A percentile compares a stretch with the other conserved stretches of the same genome.
phyloP scores from a whole-genome alignment of 2,888 invertebrate species.

The Drosophila merina region DNA sequence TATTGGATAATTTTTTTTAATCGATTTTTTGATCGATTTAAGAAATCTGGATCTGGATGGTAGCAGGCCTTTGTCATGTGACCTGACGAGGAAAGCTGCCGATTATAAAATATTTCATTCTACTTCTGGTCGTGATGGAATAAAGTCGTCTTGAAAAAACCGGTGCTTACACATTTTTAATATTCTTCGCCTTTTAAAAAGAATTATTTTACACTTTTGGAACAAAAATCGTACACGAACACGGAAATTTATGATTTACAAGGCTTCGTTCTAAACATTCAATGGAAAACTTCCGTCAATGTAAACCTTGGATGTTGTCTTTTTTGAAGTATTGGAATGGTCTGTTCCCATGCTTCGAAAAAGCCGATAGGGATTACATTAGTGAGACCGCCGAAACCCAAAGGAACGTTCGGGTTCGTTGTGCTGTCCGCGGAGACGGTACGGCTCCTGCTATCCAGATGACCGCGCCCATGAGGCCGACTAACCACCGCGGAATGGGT shows the following conservation, averaged over 20 bases:
- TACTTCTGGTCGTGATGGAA: too few relatives aligned
- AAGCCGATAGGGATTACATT: too few relatives aligned
- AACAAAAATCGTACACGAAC: slow-evolving; percentile 10
- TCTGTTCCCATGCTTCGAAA: too few relatives aligned
- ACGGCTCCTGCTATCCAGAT: neutral
- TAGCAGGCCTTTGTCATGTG: too few relatives aligned
- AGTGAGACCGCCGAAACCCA: neutral
- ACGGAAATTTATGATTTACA: slow-evolving; percentile 49
- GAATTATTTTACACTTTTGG: slow-evolving; percentile 27
- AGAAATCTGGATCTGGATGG: too few relatives aligned
- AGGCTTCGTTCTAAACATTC: neutral
- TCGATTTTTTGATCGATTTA: too few relatives aligned
- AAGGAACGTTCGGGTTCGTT: neutral
- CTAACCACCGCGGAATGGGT: neutral
- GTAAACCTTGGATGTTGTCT: too few relatives aligned
- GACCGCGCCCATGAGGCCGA: neutral
- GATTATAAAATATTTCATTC: too few relatives aligned
- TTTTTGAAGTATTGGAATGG: neutral
- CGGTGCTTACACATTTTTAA: slow-evolving; percentile 28
- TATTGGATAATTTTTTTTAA: too few relatives aligned
- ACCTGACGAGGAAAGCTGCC: too few relatives aligned
- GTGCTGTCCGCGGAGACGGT: too few relatives aligned
- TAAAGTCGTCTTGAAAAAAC: too few relatives aligned
- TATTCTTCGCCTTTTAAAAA: slow-evolving; percentile 19
- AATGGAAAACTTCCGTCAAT: neutral